A percentile compares a stretch with the other conserved stretches of the same genome.
Conservation (phyloP, 2,113 vertebrate genomes). For the Chaetodon trifascialis region DNA sequence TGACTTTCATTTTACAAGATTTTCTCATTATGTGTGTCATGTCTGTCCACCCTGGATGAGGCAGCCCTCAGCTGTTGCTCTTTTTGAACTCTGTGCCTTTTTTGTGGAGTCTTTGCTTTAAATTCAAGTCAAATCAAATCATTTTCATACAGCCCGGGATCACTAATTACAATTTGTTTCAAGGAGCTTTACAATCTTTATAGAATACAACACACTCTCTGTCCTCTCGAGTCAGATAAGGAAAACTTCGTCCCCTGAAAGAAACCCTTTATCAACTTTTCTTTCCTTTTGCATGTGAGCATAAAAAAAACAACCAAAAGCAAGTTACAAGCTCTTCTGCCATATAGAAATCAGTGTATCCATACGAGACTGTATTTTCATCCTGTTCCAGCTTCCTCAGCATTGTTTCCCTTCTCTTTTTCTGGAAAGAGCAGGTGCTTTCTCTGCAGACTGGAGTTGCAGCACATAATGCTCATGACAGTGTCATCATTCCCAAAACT, state of each 20-base stretch:
- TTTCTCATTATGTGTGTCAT: not conserved
- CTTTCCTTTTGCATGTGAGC: not conserved
- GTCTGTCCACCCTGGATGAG: not conserved
- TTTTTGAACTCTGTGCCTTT: no score
- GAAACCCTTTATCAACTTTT: no score
- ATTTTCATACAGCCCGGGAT: no score
- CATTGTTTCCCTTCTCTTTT: constrained; percentile 11
- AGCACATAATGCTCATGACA: constrained; percentile 48
- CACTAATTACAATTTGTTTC: no score
- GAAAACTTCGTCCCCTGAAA: no score
- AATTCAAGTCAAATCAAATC: no score
- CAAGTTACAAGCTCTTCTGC: no score
- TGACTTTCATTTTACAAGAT: not conserved
- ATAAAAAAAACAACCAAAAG: not conserved
- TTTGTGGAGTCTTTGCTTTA: no score
- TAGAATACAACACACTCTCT: no score
- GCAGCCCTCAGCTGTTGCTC: not conserved
- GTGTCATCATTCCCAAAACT: constrained; percentile 63
- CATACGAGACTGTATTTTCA: not conserved
- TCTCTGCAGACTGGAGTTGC: constrained; percentile 23
- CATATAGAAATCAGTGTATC: not conserved
- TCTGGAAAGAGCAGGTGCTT: constrained; percentile 51
- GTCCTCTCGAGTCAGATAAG: no score
- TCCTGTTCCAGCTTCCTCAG: not conserved
- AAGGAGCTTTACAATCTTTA: no score